Base-by-base conservation (phyloP, 2,888 invertebrate species). In the Athetis lepigone region DNA sequence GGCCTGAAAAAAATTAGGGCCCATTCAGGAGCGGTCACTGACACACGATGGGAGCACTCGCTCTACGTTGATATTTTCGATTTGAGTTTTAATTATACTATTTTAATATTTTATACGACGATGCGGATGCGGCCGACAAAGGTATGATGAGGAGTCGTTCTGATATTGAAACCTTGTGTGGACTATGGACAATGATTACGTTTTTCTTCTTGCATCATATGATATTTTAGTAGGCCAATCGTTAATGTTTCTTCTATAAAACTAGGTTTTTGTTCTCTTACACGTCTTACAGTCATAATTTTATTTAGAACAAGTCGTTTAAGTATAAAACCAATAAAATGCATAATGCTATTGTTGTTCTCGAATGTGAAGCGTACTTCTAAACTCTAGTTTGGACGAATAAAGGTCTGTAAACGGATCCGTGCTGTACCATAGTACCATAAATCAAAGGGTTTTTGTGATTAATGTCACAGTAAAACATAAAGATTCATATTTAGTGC, bases 401-500 rank as follows among this genome's bases (percentile, higher is more conserved):
- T n/a, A n/a, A n/a, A n/a, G n/a, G n/a, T n/a, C 85, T 86, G 83
- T 81, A 87, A 86, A 85, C 83, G 84, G 86, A 87, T 88, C 84
- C 84, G 84, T 82, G 79, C 75, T 87, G 87, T 85, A 85, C 84
- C 85, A 74, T 83, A 69, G 64, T 62, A 45, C 51, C 79, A 92
- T 95, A 94, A 93, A 94, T 95, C 94, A 93, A 80, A 57, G 67
- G 85, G 85, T 88, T 93, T 93, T 93, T 91, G 92, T 94, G 91
- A 93, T 95, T 92, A 93, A 94, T 90, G 94, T 94, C 93, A 92
- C 86, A 84, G 90, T 89, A 79, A 88, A 90, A 90, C 88, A 89
- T 92, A 91, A 93, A 94, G 88, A 90, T 90, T 91, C 88, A 91
- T 94, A 95, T 94, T 94, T 92, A 93, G 94, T 94, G 87, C 89